A percentile compares a stretch with the other conserved stretches of the same genome.
phyloP scores from a whole-genome alignment of 2,797 vertebrate genomes.

The Arnoldichthys spilopterus region DNA sequence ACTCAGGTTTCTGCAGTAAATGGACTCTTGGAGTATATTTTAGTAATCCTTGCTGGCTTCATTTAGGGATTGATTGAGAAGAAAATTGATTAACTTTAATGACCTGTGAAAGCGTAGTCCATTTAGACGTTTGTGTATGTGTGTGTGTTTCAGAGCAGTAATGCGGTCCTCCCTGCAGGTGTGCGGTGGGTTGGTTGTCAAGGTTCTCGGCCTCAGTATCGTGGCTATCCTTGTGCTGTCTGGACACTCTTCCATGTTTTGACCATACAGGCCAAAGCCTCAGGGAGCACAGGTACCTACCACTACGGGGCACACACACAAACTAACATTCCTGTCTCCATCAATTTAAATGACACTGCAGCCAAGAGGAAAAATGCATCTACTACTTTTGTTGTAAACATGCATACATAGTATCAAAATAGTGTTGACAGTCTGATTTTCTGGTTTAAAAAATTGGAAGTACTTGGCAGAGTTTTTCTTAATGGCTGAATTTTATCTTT shows the following conservation, averaged over 20 bases:
- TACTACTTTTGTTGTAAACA: too few relatives aligned
- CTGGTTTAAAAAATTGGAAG: too few relatives aligned
- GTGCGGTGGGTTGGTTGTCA: constrained; percentile 90
- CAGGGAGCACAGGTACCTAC: constrained; percentile 62
- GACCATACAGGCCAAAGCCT: constrained; percentile 79
- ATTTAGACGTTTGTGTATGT: constrained; percentile 31
- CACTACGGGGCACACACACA: too few relatives aligned
- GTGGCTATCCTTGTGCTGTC: constrained; percentile 89
- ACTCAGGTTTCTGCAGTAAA: background rate
- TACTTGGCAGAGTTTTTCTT: too few relatives aligned
- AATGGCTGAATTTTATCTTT: too few relatives aligned
- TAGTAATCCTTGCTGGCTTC: constrained; percentile 21
- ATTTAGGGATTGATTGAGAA: constrained; percentile 36
- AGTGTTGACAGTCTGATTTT: too few relatives aligned
- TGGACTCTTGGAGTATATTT: background rate
- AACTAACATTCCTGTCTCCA: too few relatives aligned
- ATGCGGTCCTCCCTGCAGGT: constrained; percentile 74
- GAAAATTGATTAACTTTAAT: constrained; percentile 37
- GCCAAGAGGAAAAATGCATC: too few relatives aligned
- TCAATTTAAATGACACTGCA: too few relatives aligned
- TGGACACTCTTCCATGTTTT: constrained; percentile 93
- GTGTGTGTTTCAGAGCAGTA: constrained; percentile 67
- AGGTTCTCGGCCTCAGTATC: constrained; percentile 82
- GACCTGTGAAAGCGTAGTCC: constrained; percentile 29
- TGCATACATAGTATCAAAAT: too few relatives aligned